Conservation (phyloP, 2,888 invertebrate species). For the Nemotelus pantherinus region DNA sequence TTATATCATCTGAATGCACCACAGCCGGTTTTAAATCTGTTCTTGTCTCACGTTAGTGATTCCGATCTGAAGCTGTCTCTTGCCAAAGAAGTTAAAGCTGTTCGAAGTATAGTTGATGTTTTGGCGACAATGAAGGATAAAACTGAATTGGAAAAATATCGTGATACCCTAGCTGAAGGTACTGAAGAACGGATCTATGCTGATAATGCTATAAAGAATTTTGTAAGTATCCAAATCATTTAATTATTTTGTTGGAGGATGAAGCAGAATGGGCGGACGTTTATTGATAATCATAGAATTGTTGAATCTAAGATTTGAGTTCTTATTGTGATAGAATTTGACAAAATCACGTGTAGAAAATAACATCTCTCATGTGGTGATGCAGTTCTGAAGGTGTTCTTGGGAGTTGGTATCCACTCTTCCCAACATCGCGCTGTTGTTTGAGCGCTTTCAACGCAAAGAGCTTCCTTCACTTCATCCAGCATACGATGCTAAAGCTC, state of each 20-base stretch:
- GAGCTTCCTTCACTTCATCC: too few relatives aligned
- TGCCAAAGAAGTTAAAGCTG: constrained; percentile 61
- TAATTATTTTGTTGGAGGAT: neutral
- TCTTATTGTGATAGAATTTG: too few relatives aligned
- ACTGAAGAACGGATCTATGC: constrained; percentile 78
- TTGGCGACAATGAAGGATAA: constrained; percentile 61
- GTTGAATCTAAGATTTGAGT: neutral
- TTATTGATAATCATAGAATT: neutral
- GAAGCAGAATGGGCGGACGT: neutral
- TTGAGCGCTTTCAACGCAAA: too few relatives aligned
- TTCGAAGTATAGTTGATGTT: constrained; percentile 61
- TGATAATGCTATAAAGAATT: constrained; percentile 72
- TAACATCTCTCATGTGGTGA: too few relatives aligned
- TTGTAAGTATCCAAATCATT: constrained; percentile 50
- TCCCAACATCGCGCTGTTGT: too few relatives aligned
- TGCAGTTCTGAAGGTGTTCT: too few relatives aligned
- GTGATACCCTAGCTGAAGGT: constrained; percentile 58
- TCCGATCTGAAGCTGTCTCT: constrained; percentile 58
- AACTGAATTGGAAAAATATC: constrained; percentile 58
- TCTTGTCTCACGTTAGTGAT: constrained; percentile 61
- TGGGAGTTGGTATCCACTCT: too few relatives aligned
- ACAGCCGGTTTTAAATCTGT: constrained; percentile 59
- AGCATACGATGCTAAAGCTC: too few relatives aligned
- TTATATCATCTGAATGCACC: constrained; percentile 61
- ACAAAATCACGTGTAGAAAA: too few relatives aligned